Evolutionary conservation across 2,888 invertebrate species (phyloP), one percentile per base, ranked within the genome.

Genomic region (Lochmaea crataegi): DNA sequence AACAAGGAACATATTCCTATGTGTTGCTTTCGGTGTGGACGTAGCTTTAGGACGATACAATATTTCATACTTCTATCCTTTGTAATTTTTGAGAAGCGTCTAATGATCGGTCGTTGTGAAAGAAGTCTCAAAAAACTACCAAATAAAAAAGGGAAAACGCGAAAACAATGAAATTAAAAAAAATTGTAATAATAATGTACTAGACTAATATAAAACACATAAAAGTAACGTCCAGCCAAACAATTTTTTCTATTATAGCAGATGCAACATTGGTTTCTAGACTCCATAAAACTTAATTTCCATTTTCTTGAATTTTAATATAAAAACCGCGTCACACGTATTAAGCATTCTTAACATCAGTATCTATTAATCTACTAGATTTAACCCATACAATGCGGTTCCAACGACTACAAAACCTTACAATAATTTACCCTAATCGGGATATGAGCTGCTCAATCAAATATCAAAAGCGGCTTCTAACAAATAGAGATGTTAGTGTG

Each of bases 401-500:
- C 38, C 68, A 53, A 73, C 71, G 58, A 68, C 67, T 72, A 78
- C 75, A 75, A 76, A 77, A 73, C 72, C 68, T 70, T 72, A 77
- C 77, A 81, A 81, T 80, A 82, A 81, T 80, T 81, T 79, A 78
- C 79, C 80, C 82, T 81, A 81, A 82, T 81, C 83, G 78, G 78
- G 80, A 83, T 82, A 81, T 83, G 83, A 84, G 78, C 82, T 82
- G 85, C 84, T 85, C 85, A 84, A 85, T 85, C 84, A 84, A 85
- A 83, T 83, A 82, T 82, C 83, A 82, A 84, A 83, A 84, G 83
- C 83, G 82, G 83, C 82, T 83, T 80, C 80, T 66, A 80, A 81
- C 83, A 83, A 85, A 85, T 85, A 83, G 84, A 85, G 84, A 85
- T 84, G 84, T 85, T 85, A 84, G 82, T 83, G 82, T 81, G 81